phyloP scores from a whole-genome alignment of 2,888 invertebrate genomes.

The Schrankia costaestrigalis region DNA sequence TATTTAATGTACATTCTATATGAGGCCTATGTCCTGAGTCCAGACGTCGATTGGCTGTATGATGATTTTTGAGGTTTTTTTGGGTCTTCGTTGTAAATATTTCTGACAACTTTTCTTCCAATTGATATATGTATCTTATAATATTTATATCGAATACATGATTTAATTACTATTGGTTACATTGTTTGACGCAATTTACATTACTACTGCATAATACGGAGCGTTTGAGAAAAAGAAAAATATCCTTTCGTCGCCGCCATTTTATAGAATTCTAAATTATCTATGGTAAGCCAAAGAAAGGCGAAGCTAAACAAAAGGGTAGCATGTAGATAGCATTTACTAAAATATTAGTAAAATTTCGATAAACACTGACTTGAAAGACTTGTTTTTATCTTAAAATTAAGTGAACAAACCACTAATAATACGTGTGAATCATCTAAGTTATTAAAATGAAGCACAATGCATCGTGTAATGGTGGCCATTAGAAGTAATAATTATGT shows the following conservation, averaged over 20 bases:
- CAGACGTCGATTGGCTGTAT: too few species aligned
- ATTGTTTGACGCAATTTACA: background rate
- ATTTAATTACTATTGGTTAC: background rate
- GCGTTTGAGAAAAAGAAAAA: conserved; percentile 34
- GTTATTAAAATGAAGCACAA: conserved; percentile 67
- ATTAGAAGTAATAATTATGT: conserved; percentile 80
- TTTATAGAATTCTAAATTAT: conserved; percentile 68
- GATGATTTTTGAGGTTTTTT: too few species aligned
- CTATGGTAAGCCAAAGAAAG: conserved; percentile 77
- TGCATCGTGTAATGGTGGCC: conserved; percentile 81
- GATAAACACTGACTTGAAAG: conserved; percentile 47
- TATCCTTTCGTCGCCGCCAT: conserved; percentile 71
- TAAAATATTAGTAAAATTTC: conserved; percentile 58
- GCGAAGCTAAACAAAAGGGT: conserved; percentile 81
- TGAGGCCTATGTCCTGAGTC: too few species aligned
- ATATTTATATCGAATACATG: too few species aligned
- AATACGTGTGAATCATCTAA: conserved; percentile 44
- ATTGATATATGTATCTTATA: too few species aligned
- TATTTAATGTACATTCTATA: too few species aligned
- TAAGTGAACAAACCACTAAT: conserved; percentile 46
- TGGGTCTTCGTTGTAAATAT: too few species aligned
- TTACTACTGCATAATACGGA: conserved; percentile 35
- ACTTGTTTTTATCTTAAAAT: conserved; percentile 42
- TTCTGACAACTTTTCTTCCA: too few species aligned
- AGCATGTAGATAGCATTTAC: conserved; percentile 76